Evolutionary conservation across 2,797 vertebrate species (phyloP), one percentile per base, ranked within the genome.

Genomic region (Gadopsis marmoratus): DNA sequence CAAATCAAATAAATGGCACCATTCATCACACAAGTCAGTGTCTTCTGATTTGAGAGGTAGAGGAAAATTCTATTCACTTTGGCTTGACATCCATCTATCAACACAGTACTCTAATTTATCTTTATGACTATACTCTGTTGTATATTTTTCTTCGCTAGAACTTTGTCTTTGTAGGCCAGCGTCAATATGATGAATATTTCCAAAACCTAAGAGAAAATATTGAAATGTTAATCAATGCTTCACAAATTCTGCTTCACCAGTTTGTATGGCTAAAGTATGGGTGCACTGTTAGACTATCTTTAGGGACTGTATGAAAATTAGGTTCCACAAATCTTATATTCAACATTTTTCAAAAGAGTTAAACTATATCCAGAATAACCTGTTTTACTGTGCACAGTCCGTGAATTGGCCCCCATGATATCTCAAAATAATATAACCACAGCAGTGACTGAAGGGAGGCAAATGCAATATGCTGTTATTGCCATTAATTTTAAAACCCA

Each of bases 1-100:
- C 78, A 93, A 93, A 95, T 94, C 87, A 92, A 93, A 95, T 95
- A 92, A 95, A 94, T 87, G 90, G 87, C 91, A 91, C 69, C 91
- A 93, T 95, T 92, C 87, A 93, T 94, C 91, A 93, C 74, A 84
- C 17, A 76, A 77, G 63, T 71, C 74, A 81, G 91, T 91, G 83
- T 91, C 81, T 75, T 92, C 91, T 87, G 82, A 92, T 91, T 88
- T 85, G 55, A 87, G 76, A 87, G 80, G 81, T 78, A 82, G 75
- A 82, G 72, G 76, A 77, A 91, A 93, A 94, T 91, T 88, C 71
- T 82, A 92, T 94, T 91, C 82, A 86, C 81, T 86, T 84, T 64
- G 75, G 64, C 71, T 69, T 92, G 86, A 91, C 82, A 87, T 90
- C 79, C 83, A 94, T 94, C 89, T 66, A 87, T 93, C 93, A 93